Evolutionary conservation across 2,797 vertebrate genomes (phyloP).

Genomic region (Danio albolineatus): DNA sequence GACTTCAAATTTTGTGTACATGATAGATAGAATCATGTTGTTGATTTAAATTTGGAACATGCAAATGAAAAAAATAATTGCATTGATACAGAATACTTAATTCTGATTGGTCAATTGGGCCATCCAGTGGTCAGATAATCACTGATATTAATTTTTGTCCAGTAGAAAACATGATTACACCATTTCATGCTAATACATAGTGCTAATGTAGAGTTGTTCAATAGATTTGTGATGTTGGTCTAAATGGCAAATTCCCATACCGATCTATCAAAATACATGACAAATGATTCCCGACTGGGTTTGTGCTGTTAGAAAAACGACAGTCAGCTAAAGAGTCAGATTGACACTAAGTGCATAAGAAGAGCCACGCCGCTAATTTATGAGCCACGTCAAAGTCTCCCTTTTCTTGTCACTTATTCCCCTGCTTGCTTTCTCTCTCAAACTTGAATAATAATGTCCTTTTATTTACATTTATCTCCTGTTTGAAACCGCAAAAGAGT

Average conservation of each 20-base stretch:
- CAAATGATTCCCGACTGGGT: not conserved
- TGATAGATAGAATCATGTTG: not conserved
- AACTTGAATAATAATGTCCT: not conserved
- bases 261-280: not conserved
- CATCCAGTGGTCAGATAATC: not conserved
- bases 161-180: not conserved
- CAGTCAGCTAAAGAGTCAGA: not conserved
- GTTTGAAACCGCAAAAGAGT: not conserved
- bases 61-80: not conserved
- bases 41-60: not conserved
- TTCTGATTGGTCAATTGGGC: not conserved
- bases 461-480: not conserved
- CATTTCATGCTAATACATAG: not conserved
- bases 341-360: constrained; percentile 21
- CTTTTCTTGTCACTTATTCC: not conserved
- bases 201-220: not conserved
- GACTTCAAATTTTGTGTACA: no score
- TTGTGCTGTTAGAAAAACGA: not conserved
- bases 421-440: not conserved
- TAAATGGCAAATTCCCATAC: not conserved
- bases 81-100: not conserved
- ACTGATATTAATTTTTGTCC: not conserved
- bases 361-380: constrained; percentile 2
- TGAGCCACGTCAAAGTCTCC: not conserved
- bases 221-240: not conserved